Percentiles rank a stretch among this genome's conserved stretches.
Conservation (phyloP, 2,888 invertebrate species). For the Nezara viridula region DNA sequence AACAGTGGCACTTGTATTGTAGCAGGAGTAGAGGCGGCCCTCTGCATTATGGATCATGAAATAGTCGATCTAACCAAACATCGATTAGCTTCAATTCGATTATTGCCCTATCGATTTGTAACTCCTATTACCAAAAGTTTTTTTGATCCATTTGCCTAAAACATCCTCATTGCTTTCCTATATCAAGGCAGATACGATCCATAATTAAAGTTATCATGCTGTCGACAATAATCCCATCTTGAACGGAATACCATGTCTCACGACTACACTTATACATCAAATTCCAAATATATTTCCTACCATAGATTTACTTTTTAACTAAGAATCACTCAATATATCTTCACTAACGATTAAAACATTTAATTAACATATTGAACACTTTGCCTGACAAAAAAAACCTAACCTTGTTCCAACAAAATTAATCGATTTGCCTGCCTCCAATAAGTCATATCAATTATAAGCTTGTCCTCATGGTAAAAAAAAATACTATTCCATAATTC, state of each 20-base stretch:
- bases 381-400: too few relatives aligned
- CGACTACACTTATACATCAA: not conserved
- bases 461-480: too few relatives aligned
- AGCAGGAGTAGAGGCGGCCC: not conserved
- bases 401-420: too few relatives aligned
- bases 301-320: not conserved
- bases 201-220: not conserved
- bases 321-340: not conserved
- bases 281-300: not conserved
- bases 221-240: not conserved
- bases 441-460: too few relatives aligned
- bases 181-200: not conserved
- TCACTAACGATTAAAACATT: too few relatives aligned
- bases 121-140: not conserved
- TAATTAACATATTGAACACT: too few relatives aligned
- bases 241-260: not conserved
- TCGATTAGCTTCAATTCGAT: not conserved
- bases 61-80: not conserved
- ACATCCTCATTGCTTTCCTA: not conserved
- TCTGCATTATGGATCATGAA: constrained; percentile 37
- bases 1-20: constrained; percentile 49
- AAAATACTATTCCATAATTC: too few relatives aligned
- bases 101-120: not conserved
- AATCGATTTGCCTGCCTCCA: too few relatives aligned
- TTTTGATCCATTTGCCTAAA: not conserved